Evolutionary conservation across 2,888 invertebrate genomes (phyloP), one percentile per base, ranked within the genome.

Genomic region (Griposia aprilina): DNA sequence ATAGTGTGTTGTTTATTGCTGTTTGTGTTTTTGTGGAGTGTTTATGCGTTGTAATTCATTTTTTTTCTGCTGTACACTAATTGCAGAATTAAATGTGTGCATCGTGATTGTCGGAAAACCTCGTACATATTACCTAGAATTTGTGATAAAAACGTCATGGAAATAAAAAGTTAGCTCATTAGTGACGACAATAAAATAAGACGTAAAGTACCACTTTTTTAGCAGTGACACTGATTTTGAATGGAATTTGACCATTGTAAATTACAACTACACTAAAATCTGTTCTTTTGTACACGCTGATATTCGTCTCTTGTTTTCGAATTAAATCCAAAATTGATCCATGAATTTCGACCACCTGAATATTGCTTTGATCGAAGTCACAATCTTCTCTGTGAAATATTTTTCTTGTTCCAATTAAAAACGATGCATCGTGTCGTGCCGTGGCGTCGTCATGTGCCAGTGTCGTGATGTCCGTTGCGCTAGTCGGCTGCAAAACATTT

Each of bases 361-460:
- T 74, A 57, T 48, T 48, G 2, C 20, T 52, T 50, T 63, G 20
- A 30, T 57, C 10, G 23, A 59, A 69, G 17, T 17, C 2, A 8
- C 20, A 41, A 2, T 62, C 17, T 26, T 57, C 30, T 15, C 26
- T 23, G 20, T n/a, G 2, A 36, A 65, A 57, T 17, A 20, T 11
- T 59, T 76, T 71, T 60, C 36, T 59, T 80, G n/a, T 26, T 71
- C 68, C 78, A 79, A 79, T 70, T 70, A 78, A 52, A 59, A 68
- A 57, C 23, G 59, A 26, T 45, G 30, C 45, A 36, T 50, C 60
- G 57, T 62, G 63, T 57, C 26, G 50, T 67, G 57, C n/a, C 23
- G 20, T 50, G 30, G 45, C 17, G 67, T 52, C 48, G 75, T 66
- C 81, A 70, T 81, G 41, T 66, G 74, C 45, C 15, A 23, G 26